A percentile compares a stretch with the other conserved stretches of the same genome.
These are phyloP conservation scores for Psilopogon haemacephalus DNA, from an alignment of 2,113 vertebrate genomes.

Conservation along the genomic window DNA sequence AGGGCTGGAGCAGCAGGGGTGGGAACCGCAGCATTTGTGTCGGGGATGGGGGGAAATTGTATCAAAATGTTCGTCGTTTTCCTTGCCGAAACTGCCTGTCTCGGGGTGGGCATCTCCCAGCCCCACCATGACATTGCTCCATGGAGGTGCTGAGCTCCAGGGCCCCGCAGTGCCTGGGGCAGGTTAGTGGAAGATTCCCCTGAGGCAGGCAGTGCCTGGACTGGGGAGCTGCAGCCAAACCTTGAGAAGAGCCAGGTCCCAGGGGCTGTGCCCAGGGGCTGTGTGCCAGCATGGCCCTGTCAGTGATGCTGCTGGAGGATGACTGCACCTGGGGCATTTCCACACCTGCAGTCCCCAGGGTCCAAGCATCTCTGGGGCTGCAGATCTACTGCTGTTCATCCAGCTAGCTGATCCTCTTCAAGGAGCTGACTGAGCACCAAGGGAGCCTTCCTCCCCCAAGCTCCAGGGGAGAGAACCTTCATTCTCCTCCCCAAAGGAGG, in stretches of 20 bases:
- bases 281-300: background rate
- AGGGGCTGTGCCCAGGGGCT: background rate
- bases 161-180: accelerated
- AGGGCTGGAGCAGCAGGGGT: accelerated
- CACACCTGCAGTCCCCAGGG: background rate
- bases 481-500: background rate
- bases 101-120: background rate
- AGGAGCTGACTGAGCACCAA: background rate
- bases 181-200: background rate
- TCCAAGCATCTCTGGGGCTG: background rate
- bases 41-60: accelerated
- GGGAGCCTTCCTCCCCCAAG: background rate
- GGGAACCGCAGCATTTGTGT: background rate
- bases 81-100: background rate
- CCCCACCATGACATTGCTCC: background rate
- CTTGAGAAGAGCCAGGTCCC: background rate
- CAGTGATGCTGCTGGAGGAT: background rate
- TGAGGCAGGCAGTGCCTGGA: background rate
- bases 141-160: background rate
- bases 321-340: background rate
- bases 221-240: background rate
- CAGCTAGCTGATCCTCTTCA: background rate
- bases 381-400: accelerated
- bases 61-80: background rate
- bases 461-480: background rate